phyloP scores from a whole-genome alignment of 1,140 invertebrate genomes.

The Triops longicaudatus region DNA sequence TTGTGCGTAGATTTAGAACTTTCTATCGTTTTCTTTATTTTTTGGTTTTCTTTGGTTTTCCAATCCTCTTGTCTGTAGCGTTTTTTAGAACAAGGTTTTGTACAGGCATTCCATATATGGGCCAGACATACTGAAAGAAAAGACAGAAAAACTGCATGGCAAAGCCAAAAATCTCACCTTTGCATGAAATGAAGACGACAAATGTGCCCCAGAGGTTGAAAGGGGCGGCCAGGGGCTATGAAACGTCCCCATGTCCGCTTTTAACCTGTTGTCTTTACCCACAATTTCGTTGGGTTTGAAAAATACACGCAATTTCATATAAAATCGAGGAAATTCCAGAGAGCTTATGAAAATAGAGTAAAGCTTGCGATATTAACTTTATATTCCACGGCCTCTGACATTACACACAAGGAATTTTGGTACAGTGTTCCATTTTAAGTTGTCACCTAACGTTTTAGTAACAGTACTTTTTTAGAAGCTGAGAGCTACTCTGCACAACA shows the following conservation, averaged over 20 bases:
- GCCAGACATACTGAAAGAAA: not conserved
- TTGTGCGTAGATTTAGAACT: not conserved
- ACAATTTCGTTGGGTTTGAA: not conserved
- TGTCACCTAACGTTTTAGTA: too few relatives aligned
- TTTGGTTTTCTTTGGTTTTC: not conserved
- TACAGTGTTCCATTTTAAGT: too few relatives aligned
- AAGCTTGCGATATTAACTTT: too few relatives aligned
- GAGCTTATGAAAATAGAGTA: not conserved
- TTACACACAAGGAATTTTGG: too few relatives aligned
- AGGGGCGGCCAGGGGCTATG: not conserved
- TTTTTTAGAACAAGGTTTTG: not conserved
- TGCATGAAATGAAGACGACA: not conserved
- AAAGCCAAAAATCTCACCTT: constrained; percentile 15
- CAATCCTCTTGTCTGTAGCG: not conserved
- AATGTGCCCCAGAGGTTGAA: not conserved
- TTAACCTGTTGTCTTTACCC: not conserved
- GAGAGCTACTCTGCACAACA: too few relatives aligned
- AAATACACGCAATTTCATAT: constrained; percentile 8
- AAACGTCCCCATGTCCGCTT: not conserved
- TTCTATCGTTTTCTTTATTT: not conserved
- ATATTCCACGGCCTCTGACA: too few relatives aligned
- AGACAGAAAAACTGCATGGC: not conserved
- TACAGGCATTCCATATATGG: constrained; percentile 12
- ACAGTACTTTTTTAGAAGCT: too few relatives aligned
- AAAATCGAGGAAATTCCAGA: not conserved